phyloP scores from a whole-genome alignment of 2,888 invertebrate genomes.

The Heliconius ethilla region DNA sequence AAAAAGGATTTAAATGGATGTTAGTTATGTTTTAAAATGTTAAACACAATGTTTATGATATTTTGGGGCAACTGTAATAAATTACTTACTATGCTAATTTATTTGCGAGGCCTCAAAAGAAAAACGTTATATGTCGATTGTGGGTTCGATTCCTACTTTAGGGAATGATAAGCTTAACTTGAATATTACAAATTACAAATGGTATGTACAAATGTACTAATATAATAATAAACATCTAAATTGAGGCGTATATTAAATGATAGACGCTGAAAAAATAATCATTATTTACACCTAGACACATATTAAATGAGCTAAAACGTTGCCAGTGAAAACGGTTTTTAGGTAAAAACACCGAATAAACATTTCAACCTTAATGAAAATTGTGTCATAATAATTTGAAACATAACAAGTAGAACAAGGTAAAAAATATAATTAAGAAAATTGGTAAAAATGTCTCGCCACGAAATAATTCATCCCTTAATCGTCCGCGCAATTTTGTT shows the following conservation, averaged over 20 bases:
- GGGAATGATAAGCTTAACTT: too few species aligned
- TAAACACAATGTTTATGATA: not conserved
- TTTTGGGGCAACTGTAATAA: not conserved
- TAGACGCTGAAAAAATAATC: too few species aligned
- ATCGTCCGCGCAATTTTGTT: slow-evolving; percentile 62
- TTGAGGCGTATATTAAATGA: too few species aligned
- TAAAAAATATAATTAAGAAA: slow-evolving; percentile 70
- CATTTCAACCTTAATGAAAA: slow-evolving; percentile 29
- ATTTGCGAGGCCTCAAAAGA: too few species aligned
- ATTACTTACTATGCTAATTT: not conserved
- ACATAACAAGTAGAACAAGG: slow-evolving; percentile 20
- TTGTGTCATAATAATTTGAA: slow-evolving; percentile 36
- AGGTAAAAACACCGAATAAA: slow-evolving; percentile 4
- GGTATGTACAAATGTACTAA: too few species aligned
- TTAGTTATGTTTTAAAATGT: slow-evolving; percentile 4
- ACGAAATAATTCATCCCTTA: slow-evolving; percentile 67
- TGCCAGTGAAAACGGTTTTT: not conserved
- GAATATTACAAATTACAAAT: too few species aligned
- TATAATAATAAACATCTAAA: too few species aligned
- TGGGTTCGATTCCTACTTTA: too few species aligned
- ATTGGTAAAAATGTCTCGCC: slow-evolving; percentile 66
- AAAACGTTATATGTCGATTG: too few species aligned
- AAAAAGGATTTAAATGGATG: slow-evolving; percentile 49
- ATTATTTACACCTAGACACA: too few species aligned
- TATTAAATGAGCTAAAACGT: not conserved